Conservation (phyloP, 2,888 invertebrate genomes). For the Caenorhabditis sp. region DNA sequence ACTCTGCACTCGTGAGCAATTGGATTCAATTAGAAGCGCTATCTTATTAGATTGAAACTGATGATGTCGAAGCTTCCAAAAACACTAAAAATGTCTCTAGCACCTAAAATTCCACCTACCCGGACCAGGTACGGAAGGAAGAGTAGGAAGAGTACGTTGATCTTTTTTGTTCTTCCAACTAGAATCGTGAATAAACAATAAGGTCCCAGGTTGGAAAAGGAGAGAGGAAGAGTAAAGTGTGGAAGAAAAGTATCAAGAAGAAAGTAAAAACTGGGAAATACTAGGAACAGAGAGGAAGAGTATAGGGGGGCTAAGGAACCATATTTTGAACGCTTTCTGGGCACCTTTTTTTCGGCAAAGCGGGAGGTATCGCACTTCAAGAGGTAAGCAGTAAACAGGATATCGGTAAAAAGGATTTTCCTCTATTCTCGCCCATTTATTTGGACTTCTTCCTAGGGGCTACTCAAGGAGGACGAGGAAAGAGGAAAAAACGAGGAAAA, state of each 20-base stretch:
- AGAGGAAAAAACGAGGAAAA: constrained; percentile 15
- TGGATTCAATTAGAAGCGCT: neutral
- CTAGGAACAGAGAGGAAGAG: constrained; percentile 14
- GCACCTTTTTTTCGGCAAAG: constrained; percentile 5
- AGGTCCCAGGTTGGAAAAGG: neutral
- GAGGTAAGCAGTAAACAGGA: constrained; percentile 55
- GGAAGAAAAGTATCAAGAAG: constrained; percentile 1
- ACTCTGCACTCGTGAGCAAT: constrained; percentile 1
- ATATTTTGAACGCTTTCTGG: constrained; percentile 42
- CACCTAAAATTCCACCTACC: constrained; percentile 31
- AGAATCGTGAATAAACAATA: constrained; percentile 38
- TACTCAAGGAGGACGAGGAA: neutral
- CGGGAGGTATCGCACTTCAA: constrained; percentile 33
- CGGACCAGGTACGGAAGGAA: neutral
- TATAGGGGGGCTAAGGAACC: constrained; percentile 41
- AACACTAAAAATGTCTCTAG: neutral
- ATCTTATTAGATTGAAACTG: neutral
- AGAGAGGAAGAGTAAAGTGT: neutral
- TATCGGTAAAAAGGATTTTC: constrained; percentile 37
- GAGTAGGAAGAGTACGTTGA: constrained; percentile 23
- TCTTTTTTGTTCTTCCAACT: constrained; percentile 50
- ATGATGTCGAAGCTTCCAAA: neutral
- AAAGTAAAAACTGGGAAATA: constrained; percentile 11
- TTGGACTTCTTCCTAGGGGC: neutral
- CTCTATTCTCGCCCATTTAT: neutral